phyloP scores from a whole-genome alignment of 1,140 invertebrate species.

The Ostrea edulis region DNA sequence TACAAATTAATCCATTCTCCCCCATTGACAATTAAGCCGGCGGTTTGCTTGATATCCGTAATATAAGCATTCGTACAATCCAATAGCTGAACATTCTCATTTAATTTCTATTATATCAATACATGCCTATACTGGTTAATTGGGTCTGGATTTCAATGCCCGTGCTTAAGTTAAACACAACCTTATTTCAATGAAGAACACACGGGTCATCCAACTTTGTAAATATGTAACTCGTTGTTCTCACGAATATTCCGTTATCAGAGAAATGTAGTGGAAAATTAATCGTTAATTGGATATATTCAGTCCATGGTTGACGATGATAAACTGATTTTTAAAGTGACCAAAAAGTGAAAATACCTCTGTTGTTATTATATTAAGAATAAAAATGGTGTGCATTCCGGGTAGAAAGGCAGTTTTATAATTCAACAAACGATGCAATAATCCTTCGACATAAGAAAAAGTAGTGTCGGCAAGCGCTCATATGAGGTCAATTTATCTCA shows the following conservation, averaged over 20 bases:
- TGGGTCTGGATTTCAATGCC: too few relatives aligned
- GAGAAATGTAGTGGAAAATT: background rate
- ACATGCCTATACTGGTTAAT: too few relatives aligned
- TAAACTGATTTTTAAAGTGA: background rate
- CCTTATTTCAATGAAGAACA: too few relatives aligned
- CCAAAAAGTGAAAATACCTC: background rate
- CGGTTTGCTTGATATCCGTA: background rate
- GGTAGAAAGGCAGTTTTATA: background rate
- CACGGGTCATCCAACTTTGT: background rate
- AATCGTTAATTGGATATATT: background rate
- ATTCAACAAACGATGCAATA: background rate
- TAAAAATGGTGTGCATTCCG: background rate
- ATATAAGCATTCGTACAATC: background rate
- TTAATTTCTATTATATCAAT: background rate
- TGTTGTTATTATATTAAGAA: background rate
- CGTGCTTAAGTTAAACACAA: too few relatives aligned
- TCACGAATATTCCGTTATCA: background rate
- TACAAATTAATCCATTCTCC: background rate
- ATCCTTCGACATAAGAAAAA: background rate
- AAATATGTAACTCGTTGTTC: background rate
- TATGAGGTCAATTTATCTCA: background rate
- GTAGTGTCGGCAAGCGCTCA: background rate
- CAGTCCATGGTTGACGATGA: background rate
- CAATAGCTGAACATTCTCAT: background rate
- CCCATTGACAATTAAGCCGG: background rate